Evolutionary conservation across 2,797 vertebrate species (phyloP), one percentile per base, ranked within the genome.

Genomic region (Brachymystax lenok): DNA sequence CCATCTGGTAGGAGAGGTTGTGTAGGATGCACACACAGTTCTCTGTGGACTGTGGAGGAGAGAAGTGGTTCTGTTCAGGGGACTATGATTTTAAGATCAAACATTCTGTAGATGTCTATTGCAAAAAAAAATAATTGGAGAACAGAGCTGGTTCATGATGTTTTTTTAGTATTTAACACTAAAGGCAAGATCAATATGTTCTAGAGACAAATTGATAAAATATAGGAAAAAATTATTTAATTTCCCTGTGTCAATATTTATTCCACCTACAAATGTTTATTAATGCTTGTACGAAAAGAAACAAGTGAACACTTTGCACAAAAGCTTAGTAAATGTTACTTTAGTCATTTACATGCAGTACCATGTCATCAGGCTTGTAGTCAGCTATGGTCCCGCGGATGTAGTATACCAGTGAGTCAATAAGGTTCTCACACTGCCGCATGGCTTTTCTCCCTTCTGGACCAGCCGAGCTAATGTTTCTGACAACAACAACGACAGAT

Each of bases 1-100:
- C 96, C 69, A 97, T 91, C 84, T 96, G 95, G 89, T 97, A 99
- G 35, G 97, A 97, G 33, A 99, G 95, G 86, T 99, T 99, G 87
- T 97, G 97, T 79, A 99, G 92, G 90, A 98, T 95, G 81, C 97
- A 98, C 80, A 96, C 95, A 40, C 96, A 97, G 90, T 99, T 98
- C 89, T 99, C 97, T 75, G 95, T 96, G 77, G 96, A 94, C 97
- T 99, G 73, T 1, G 82, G 54, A 80, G 52, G 3, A 78, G 19
- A 88, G 12, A 85, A 84, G 64, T 28, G 4, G 77, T 75, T 0
- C 74, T 51, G 69, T 64, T 66, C 51, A 75, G 19, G n/a, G 10
- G 59, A 4, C 59, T 24, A 8, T 63, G 59, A 24, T 24, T 63
- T 63, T 10, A 63, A 63, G 12, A 19, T 61, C 59, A 21, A 21